A percentile compares a stretch with the other conserved stretches of the same genome.
Evolutionary conservation across 2,888 invertebrate genomes (phyloP).

Genomic region (Amblyjoppa proteus): DNA sequence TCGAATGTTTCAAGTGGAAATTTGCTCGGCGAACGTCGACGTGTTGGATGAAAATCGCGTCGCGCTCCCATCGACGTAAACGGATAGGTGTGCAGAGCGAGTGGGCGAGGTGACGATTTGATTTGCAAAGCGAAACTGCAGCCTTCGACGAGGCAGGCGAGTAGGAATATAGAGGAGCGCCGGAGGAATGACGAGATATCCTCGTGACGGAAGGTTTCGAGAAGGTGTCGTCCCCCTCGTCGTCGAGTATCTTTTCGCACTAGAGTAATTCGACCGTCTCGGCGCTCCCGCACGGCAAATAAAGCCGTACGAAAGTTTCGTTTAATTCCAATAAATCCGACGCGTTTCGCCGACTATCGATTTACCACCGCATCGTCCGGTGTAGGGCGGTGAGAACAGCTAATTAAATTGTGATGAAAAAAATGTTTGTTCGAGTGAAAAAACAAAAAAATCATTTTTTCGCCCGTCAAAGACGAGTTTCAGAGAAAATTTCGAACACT

Average conservation of each 20-base stretch:
- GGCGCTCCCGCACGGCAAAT: background rate
- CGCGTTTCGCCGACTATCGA: background rate
- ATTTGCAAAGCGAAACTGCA: constrained; percentile 60
- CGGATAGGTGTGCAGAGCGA: constrained; percentile 30
- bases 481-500: no score
- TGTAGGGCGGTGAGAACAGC: no score
- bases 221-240: background rate
- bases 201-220: background rate
- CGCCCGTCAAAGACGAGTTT: no score
- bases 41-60: constrained; percentile 39
- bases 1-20: constrained; percentile 60
- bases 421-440: no score
- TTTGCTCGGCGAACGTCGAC: constrained; percentile 53
- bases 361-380: no score
- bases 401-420: no score
- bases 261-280: background rate
- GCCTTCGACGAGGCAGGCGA: background rate
- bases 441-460: no score
- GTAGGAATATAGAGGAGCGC: background rate
- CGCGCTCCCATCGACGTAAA: constrained; percentile 39
- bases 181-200: background rate
- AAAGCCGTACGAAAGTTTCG: background rate
- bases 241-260: background rate
- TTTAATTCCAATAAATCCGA: background rate
- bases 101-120: constrained; percentile 47